Evolutionary conservation across 2,797 vertebrate genomes (phyloP), one percentile per base, ranked within the genome.

Genomic region (Alcedo quadribrachys): DNA sequence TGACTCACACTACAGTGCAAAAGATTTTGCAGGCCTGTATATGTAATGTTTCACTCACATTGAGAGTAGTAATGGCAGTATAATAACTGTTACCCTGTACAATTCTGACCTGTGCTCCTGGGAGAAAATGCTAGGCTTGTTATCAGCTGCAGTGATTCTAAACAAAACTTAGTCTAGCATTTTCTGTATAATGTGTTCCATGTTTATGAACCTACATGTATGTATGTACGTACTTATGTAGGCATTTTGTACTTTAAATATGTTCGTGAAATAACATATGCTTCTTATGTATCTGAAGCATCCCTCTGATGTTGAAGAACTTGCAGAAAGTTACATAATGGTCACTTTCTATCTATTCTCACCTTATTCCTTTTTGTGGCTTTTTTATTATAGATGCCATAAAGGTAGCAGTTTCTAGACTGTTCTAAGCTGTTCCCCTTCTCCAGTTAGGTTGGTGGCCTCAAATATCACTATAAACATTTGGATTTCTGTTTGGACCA

Each of bases 61-160:
- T 16, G 21, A 40, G 12, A 58, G 9, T 12, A 35, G 25, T 17
- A n/a, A 35, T 28, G 30, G 12, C 45, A 54, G 9, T 8, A 12
- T 62, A 42, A 22, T 24, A 66, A 8, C 22, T 46, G 35, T 22
- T 46, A 48, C 4, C 2, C 14, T 60, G 9, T 21, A 27, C 24
- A 37, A 2, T 25, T 68, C 33, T 80, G 58, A 58, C 25, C 42
- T n/a, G 30, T 2, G 0, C 1, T 37, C 6, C 12, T 65, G 4
- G 10, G 7, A 35, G 3, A 27, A 76, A 37, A 61, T 53, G 17
- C 3, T 32, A 21, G 11, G 51, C 70, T 89, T 89, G 16, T 16
- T 55, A 15, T 12, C 0, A 0, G 3, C 24, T 81, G 27, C 21
- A 32, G 7, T 60, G 70, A 20, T 8, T 37, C 42, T 53, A 50